Percentiles rank a stretch among this genome's conserved stretches.
These are phyloP conservation scores for Eubucco bourcierii DNA, from an alignment of 2,113 vertebrate genomes.

Conservation along the genomic window DNA sequence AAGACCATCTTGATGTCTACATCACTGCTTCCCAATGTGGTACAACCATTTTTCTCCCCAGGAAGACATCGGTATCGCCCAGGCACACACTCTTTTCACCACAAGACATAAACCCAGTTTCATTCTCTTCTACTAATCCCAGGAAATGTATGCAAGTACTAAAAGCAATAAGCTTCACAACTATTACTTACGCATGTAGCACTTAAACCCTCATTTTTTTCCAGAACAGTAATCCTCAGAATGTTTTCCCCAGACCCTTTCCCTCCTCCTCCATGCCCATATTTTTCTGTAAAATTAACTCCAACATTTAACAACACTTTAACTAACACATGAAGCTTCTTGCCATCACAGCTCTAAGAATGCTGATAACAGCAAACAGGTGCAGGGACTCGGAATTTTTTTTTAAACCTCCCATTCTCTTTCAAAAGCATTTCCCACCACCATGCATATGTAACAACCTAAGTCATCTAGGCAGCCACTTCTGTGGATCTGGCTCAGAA, in stretches of 20 bases:
- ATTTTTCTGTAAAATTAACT: slow-evolving; percentile 9
- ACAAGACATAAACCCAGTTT: neutral
- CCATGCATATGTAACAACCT: neutral
- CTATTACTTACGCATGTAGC: neutral
- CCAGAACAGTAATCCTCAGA: slow-evolving; percentile 6
- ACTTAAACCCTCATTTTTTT: neutral
- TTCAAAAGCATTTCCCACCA: neutral
- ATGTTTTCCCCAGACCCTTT: neutral
- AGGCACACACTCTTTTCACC: neutral
- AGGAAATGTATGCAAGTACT: slow-evolving; percentile 14
- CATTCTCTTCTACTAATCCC: slow-evolving; percentile 17
- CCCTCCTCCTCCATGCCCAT: neutral
- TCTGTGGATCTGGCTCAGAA: neutral
- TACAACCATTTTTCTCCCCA: neutral
- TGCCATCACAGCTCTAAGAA: neutral
- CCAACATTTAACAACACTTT: neutral
- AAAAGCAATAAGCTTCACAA: slow-evolving; percentile 12
- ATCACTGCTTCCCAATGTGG: neutral
- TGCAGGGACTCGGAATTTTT: neutral
- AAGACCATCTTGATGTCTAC: neutral
- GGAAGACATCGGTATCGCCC: neutral
- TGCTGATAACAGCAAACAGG: neutral
- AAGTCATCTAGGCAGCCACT: neutral
- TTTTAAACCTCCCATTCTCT: neutral
- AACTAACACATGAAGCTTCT: neutral